Base-by-base conservation (phyloP, 2,113 vertebrate species). In the Pheucticus melanocephalus region DNA sequence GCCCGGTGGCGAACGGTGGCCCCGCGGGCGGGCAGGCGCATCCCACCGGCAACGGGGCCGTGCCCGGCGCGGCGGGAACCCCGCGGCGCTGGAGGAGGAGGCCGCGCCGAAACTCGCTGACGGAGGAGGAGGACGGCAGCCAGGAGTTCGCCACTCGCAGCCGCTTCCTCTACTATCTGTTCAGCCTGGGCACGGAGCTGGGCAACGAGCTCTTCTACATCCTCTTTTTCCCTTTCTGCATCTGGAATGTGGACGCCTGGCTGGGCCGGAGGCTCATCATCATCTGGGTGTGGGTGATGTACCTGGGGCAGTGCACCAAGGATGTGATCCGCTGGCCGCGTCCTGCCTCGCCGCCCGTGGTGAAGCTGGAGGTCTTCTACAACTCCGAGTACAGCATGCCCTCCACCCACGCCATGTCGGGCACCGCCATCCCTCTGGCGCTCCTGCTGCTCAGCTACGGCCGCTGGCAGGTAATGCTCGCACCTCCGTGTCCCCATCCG, bases 361-460 rank as follows among this genome's bases (percentile, higher is more conserved):
- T 99, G 73, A 99, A 99, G 85, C 97, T 99, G 97, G 99, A 99
- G 97, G 97, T 99, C 93, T 99, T 99, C 89, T 99, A 99, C 97
- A 99, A 99, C 98, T 99, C 99, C 0, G 99, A 99, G 97, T 99
- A 99, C 98, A 99, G 99, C 98, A 99, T 99, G 99, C 99, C 99
- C 47, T 99, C 99, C 93, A 99, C 99, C 4, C 99, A 99, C 90
- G 99, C 99, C 97, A 99, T 99, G 99, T 99, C 99, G 5, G 99
- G 99, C 92, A 99, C 99, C 3, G 99, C 99, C 97, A 99, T 99
- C 94, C 99, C 99, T 77, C 96, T 99, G 94, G 91, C 98, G 7
- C 97, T 99, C 6, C 95, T 99, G 93, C 97, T 99, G 87, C 97
- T 99, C 96, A 99, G 99, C 97, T 98, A 97, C 39, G 98, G 98